Percentiles rank a stretch among this genome's conserved stretches.
phyloP scores from a whole-genome alignment of 2,797 vertebrate species.

The Cynopterus sphinx region DNA sequence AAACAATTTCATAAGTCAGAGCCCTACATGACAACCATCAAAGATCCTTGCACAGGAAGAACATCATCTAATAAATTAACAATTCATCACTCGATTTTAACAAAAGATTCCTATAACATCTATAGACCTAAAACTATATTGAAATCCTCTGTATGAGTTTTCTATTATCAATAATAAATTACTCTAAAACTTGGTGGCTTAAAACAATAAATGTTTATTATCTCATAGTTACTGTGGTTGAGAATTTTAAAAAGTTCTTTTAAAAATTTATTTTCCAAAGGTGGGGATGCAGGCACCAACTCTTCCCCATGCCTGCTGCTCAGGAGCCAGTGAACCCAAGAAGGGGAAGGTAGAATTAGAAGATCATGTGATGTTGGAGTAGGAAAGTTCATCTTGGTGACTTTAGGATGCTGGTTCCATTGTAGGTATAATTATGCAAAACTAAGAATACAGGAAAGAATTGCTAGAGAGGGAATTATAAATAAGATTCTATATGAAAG shows the following conservation, averaged over 20 bases:
- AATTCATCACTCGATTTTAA: not conserved
- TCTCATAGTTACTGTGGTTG: not conserved
- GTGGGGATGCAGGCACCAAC: too few relatives aligned
- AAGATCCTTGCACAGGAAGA: not conserved
- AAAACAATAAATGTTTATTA: not conserved
- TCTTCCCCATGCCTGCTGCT: too few relatives aligned
- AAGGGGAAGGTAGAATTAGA: too few relatives aligned
- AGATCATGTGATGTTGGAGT: too few relatives aligned
- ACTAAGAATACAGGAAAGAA: too few relatives aligned
- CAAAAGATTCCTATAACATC: conserved; percentile 19
- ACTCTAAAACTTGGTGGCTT: conserved; percentile 6
- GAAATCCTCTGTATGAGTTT: conserved; percentile 26
- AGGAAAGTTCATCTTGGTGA: too few relatives aligned
- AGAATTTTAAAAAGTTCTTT: not conserved
- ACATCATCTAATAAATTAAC: not conserved
- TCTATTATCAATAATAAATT: not conserved
- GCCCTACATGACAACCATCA: not conserved
- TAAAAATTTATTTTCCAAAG: not conserved
- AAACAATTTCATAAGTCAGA: not conserved
- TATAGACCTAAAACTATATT: not conserved
- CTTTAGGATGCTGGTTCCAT: too few relatives aligned
- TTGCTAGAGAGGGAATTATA: too few relatives aligned
- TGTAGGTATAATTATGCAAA: too few relatives aligned
- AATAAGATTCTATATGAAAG: too few relatives aligned
- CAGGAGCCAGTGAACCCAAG: too few relatives aligned